Evolutionary conservation across 2,113 vertebrate genomes (phyloP).

Genomic region (Bufo bufo): DNA sequence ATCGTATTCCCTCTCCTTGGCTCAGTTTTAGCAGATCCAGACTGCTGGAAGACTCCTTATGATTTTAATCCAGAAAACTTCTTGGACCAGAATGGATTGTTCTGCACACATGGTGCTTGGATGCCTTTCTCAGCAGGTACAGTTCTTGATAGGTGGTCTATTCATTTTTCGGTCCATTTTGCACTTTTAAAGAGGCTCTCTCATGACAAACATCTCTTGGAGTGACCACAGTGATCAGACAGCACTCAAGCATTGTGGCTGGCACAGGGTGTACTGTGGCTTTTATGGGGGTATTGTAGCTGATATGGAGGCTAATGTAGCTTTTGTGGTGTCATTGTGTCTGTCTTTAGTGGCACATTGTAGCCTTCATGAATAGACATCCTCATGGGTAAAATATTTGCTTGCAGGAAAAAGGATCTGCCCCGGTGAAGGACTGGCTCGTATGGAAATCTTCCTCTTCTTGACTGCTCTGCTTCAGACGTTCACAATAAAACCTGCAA

Average conservation of each 20-base stretch:
- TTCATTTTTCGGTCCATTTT: too few relatives aligned
- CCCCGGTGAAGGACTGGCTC: slow-evolving; percentile 53
- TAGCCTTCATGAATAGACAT: not conserved
- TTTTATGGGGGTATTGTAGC: too few relatives aligned
- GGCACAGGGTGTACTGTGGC: too few relatives aligned
- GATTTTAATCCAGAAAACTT: slow-evolving; percentile 64
- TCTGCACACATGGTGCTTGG: slow-evolving; percentile 67
- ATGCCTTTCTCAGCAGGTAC: slow-evolving; percentile 72
- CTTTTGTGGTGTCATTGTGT: not conserved
- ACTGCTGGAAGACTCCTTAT: slow-evolving; percentile 51
- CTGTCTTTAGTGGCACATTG: too few relatives aligned
- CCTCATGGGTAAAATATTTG: not conserved
- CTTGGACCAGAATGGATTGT: slow-evolving; percentile 68
- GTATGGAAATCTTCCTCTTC: slow-evolving; percentile 65
- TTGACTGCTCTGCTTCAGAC: slow-evolving; percentile 61
- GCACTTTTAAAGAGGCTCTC: too few relatives aligned
- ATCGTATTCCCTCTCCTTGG: slow-evolving; percentile 45
- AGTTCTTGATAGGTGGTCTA: too few relatives aligned
- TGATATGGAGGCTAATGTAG: too few relatives aligned
- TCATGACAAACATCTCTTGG: too few relatives aligned
- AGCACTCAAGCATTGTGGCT: too few relatives aligned
- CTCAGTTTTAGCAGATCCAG: slow-evolving; percentile 59
- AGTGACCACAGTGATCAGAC: too few relatives aligned
- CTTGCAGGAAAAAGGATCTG: slow-evolving; percentile 36
- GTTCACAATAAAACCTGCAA: slow-evolving; percentile 62